Conservation (phyloP, 2,888 invertebrate genomes). For the Pasiphila rectangulata region DNA sequence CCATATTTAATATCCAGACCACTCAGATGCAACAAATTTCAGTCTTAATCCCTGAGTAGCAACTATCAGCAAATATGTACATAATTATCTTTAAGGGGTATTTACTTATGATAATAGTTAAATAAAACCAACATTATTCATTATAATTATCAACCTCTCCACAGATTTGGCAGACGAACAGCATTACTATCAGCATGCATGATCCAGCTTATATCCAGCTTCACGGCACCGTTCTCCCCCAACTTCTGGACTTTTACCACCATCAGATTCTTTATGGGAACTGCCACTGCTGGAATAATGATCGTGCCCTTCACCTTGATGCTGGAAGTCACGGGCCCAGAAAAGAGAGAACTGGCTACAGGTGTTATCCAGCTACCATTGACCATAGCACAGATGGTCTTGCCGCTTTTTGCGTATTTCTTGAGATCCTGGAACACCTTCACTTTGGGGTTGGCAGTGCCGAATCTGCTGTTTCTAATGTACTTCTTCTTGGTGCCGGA, state of each 20-base stretch:
- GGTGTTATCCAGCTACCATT: constrained; percentile 82
- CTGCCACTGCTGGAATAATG: constrained; percentile 88
- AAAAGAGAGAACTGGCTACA: constrained; percentile 66
- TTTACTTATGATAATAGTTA: no score
- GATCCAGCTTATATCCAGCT: constrained; percentile 82
- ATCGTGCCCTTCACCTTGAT: constrained; percentile 83
- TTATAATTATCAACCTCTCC: no score
- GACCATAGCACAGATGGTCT: constrained; percentile 81
- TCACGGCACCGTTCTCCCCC: constrained; percentile 82
- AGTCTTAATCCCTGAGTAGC: no score
- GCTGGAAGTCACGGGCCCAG: constrained; percentile 80
- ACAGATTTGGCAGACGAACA: constrained; percentile 85
- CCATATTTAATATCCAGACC: no score
- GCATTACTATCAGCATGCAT: constrained; percentile 83
- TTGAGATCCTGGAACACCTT: constrained; percentile 82
- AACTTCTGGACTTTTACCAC: constrained; percentile 77
- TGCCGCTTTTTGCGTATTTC: constrained; percentile 81
- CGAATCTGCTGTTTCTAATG: constrained; percentile 75
- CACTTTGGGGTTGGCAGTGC: constrained; percentile 81
- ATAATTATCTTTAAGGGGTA: no score
- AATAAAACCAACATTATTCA: no score
- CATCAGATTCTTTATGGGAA: constrained; percentile 83
- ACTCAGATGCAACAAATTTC: no score
- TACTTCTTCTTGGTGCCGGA: constrained; percentile 86
- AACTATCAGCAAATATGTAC: no score